Evolutionary conservation across 2,113 vertebrate species (phyloP).

Genomic region (Gavia stellata): DNA sequence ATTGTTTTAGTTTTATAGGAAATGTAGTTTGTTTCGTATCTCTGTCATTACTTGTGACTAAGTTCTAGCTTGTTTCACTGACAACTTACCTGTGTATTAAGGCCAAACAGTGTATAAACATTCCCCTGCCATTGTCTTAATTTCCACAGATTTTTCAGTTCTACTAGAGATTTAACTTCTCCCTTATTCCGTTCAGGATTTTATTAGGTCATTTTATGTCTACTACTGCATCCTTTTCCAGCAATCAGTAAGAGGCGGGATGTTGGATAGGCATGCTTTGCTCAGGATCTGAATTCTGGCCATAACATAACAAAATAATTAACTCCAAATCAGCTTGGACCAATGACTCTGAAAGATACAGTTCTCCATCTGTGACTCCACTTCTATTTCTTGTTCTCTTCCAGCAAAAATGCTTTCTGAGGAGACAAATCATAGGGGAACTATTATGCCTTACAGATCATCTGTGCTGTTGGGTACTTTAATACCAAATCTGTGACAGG

Average conservation of each 20-base stretch:
- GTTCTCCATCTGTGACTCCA: background rate
- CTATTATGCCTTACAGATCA: background rate
- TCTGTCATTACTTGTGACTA: background rate
- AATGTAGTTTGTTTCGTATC: background rate
- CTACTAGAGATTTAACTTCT: background rate
- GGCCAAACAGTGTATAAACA: background rate
- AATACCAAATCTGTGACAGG: background rate
- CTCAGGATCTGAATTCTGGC: background rate
- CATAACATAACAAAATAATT: background rate
- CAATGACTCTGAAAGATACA: background rate
- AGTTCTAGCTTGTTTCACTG: background rate
- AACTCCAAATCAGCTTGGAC: background rate
- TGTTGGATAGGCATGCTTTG: background rate
- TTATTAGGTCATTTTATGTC: background rate
- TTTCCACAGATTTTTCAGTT: background rate
- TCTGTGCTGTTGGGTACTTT: background rate
- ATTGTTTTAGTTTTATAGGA: background rate
- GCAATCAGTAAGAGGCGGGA: background rate
- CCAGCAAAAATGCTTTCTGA: background rate
- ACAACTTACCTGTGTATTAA: background rate
- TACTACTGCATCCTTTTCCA: background rate
- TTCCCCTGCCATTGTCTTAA: background rate
- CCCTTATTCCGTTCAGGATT: background rate
- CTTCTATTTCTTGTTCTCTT: background rate
- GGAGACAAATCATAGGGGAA: fast-evolving